Conservation (phyloP, 2,113 vertebrate species). For the Caranx melampygus region DNA sequence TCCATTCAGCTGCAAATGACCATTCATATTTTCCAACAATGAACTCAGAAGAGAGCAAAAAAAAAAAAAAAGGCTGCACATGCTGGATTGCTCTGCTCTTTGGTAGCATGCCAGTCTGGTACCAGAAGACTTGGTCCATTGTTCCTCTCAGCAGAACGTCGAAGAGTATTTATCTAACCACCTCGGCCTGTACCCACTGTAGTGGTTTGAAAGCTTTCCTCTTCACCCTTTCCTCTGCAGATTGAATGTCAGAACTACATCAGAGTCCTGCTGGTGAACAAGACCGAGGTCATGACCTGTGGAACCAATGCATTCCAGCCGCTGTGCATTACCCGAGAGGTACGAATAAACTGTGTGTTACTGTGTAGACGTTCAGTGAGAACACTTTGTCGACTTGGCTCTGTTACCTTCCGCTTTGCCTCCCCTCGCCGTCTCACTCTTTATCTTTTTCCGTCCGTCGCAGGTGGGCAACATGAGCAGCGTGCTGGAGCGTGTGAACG, state of each 20-base stretch:
- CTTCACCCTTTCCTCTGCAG: conserved; percentile 73
- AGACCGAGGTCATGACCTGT: conserved; percentile 95
- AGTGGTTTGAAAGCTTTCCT: conserved; percentile 1
- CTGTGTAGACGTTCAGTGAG: neutral
- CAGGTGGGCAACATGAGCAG: conserved; percentile 96
- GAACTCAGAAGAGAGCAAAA: neutral
- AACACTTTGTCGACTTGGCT: neutral
- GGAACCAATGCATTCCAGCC: conserved; percentile 98
- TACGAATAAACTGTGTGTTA: conserved; percentile 61
- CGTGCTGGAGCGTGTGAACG: conserved; percentile 93
- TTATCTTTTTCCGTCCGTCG: too few relatives aligned
- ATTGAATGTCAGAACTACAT: conserved; percentile 99
- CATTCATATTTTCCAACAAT: conserved; percentile 49
- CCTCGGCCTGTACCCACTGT: neutral
- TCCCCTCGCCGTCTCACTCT: neutral
- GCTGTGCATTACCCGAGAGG: conserved; percentile 94
- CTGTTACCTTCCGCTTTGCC: neutral
- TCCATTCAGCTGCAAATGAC: conserved; percentile 17
- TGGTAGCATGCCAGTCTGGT: conserved; percentile 7
- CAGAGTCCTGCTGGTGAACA: conserved; percentile 92
- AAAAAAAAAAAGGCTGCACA: neutral
- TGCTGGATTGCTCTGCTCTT: conserved; percentile 4
- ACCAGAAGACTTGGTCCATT: conserved; percentile 30
- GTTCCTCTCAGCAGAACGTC: conserved; percentile 19
- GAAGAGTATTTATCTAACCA: neutral